Conservation (phyloP, 2,797 vertebrate genomes). For the Pseudochirops corinnae region DNA sequence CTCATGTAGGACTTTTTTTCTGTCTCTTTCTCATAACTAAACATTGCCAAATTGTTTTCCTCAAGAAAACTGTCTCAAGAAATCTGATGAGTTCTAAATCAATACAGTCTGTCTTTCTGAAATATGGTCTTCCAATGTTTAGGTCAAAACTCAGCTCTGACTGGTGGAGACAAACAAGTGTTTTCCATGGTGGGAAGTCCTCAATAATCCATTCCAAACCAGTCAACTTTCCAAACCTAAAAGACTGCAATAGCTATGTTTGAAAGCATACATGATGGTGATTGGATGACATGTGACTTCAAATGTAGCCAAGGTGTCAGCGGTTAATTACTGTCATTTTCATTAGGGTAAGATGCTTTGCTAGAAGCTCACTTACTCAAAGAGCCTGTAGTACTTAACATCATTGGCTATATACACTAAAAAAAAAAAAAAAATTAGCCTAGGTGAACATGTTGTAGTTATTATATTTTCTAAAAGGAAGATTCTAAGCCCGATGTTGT, state of each 20-base stretch:
- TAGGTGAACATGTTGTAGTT: slow-evolving; percentile 85
- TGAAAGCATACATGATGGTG: slow-evolving; percentile 81
- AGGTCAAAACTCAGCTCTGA: slow-evolving; percentile 76
- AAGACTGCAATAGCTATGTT: slow-evolving; percentile 76
- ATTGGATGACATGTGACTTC: slow-evolving; percentile 84
- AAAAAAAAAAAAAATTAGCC: slow-evolving; percentile 81
- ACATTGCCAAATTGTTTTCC: slow-evolving; percentile 49
- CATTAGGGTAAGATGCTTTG: slow-evolving; percentile 82
- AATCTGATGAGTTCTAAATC: slow-evolving; percentile 71
- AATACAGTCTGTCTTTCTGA: slow-evolving; percentile 67
- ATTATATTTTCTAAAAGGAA: slow-evolving; percentile 82
- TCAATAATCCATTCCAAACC: slow-evolving; percentile 84
- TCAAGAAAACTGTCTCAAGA: slow-evolving; percentile 67
- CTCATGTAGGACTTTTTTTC: slow-evolving; percentile 38
- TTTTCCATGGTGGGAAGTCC: slow-evolving; percentile 85
- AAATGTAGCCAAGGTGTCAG: slow-evolving; percentile 86
- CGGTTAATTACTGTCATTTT: slow-evolving; percentile 88
- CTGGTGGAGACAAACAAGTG: slow-evolving; percentile 81
- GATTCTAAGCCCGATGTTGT: slow-evolving; percentile 77
- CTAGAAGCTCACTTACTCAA: slow-evolving; percentile 77
- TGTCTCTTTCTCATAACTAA: slow-evolving; percentile 65
- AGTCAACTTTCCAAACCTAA: slow-evolving; percentile 78
- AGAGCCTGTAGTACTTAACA: slow-evolving; percentile 82
- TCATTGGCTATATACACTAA: slow-evolving; percentile 80
- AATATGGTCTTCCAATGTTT: neutral